Evolutionary conservation across 2,113 vertebrate genomes (phyloP).

Genomic region (Meleagris gallopavo): DNA sequence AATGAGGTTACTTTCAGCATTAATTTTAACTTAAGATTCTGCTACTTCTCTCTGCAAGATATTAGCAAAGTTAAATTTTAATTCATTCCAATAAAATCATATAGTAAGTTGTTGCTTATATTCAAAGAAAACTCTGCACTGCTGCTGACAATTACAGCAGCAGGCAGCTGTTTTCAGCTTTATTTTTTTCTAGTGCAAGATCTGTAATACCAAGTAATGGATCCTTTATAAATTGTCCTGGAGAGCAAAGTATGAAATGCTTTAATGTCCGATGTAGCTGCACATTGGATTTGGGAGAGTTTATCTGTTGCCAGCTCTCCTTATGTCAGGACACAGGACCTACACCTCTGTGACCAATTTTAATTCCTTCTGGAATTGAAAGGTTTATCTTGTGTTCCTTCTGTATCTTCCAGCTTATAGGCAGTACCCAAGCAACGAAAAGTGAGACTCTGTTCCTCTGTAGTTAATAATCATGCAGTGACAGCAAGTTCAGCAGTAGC

Average conservation of each 20-base stretch:
- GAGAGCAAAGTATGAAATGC: not conserved
- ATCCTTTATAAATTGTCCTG: not conserved
- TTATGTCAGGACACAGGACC: not conserved
- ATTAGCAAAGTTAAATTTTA: not conserved
- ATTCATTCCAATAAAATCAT: not conserved
- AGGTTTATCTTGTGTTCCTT: not conserved
- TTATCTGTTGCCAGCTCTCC: not conserved
- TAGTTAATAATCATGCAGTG: fast-evolving
- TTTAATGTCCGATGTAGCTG: not conserved
- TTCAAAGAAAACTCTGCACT: not conserved
- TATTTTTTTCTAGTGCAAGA: not conserved
- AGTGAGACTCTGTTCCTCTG: not conserved
- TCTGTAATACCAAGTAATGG: not conserved
- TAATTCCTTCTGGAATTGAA: not conserved
- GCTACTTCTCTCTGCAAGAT: not conserved
- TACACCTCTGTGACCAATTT: not conserved
- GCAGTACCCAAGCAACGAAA: not conserved
- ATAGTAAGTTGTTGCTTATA: not conserved
- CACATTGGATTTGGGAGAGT: not conserved
- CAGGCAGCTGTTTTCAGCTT: not conserved
- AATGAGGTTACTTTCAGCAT: not conserved
- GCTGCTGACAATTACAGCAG: not conserved
- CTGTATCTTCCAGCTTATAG: not conserved
- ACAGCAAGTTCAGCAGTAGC: not conserved
- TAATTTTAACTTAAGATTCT: not conserved